Evolutionary conservation across 2,113 vertebrate species (phyloP).

Genomic region (Rhagologus leucostigma): DNA sequence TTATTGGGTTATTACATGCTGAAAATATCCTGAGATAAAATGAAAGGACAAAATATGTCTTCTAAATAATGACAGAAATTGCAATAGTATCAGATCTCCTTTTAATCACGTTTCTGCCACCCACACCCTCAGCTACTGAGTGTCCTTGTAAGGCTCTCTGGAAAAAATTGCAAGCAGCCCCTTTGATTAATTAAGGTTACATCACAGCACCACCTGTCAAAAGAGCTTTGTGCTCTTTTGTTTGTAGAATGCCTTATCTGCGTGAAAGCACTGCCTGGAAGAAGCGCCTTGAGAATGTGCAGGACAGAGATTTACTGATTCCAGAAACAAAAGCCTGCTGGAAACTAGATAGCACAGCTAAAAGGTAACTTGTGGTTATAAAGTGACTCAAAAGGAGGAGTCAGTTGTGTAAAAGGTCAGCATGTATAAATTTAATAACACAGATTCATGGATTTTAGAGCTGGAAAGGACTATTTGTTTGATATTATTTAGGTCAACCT

Average conservation of each 20-base stretch:
- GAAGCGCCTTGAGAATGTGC: background rate
- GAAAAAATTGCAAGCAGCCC: background rate
- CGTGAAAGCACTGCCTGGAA: background rate
- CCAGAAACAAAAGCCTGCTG: background rate
- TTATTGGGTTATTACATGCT: background rate
- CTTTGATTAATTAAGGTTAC: background rate
- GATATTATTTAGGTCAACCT: fast-evolving
- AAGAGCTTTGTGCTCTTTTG: background rate
- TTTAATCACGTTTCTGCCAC: background rate
- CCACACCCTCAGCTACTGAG: background rate
- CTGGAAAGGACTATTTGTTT: background rate
- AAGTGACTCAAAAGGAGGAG: background rate
- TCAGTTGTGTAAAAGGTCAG: background rate
- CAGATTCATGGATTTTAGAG: background rate
- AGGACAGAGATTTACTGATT: background rate
- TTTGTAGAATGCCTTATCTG: background rate
- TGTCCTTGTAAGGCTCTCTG: background rate
- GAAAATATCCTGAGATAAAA: background rate
- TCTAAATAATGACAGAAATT: background rate
- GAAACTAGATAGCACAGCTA: background rate
- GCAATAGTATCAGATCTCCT: background rate
- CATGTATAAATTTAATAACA: background rate
- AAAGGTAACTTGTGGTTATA: background rate
- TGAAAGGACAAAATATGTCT: background rate
- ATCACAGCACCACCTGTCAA: background rate